phyloP scores from a whole-genome alignment of 2,113 vertebrate species.

The Gnathonemus echidnorhynchus region DNA sequence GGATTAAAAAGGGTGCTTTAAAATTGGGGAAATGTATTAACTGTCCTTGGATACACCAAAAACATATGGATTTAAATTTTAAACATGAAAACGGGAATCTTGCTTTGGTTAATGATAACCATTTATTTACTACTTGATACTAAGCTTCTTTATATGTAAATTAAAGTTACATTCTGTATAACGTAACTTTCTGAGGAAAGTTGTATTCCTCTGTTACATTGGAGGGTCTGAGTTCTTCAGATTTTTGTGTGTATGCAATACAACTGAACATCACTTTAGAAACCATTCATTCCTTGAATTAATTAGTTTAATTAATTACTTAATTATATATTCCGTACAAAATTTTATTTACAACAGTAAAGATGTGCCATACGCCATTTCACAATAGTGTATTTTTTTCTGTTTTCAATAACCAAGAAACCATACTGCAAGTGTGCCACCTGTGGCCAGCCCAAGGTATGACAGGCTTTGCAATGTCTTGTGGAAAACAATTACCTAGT shows the following conservation, averaged over 20 bases:
- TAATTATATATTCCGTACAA: no score
- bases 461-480: background rate
- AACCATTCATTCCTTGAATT: background rate
- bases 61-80: background rate
- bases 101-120: background rate
- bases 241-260: background rate
- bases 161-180: background rate
- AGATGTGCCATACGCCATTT: background rate
- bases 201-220: background rate
- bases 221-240: background rate
- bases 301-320: no score
- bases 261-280: background rate
- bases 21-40: background rate
- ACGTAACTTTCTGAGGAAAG: background rate
- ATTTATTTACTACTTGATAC: background rate
- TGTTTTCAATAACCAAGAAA: conserved; percentile 24
- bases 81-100: background rate
- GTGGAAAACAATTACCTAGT: background rate
- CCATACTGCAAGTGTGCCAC: conserved; percentile 35
- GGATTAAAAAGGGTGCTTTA: background rate
- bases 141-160: background rate
- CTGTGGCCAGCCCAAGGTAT: conserved; percentile 56
- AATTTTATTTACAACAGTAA: background rate
- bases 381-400: background rate
- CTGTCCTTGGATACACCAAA: background rate